Evolutionary conservation across 2,888 invertebrate species (phyloP), one percentile per base, ranked within the genome.

Genomic region (Zygaena filipendulae): DNA sequence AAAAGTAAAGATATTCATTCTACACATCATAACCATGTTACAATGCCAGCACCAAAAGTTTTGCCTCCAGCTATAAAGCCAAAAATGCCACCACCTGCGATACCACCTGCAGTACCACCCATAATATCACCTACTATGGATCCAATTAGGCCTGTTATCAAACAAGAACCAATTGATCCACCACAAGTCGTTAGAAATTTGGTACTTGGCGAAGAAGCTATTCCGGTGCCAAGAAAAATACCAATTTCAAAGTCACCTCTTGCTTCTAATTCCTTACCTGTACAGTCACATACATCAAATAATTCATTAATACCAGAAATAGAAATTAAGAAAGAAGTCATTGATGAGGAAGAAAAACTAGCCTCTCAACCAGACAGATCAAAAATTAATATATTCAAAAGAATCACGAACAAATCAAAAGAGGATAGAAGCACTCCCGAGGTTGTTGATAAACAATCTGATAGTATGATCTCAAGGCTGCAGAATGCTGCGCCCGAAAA

Each of bases 311-410:
- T 64, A 36, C 53, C 66, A 7, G 67, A 72, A 31, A 43, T 57
- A 42, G 81, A 81, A 42, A 74, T 74, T 28, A 84, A 79, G 42
- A 75, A 82, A 37, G 82, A 83, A 45, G 62, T 82, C 21, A 51
- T 71, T 34, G 67, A 82, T 13, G 82, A 81, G 45, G 71, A 66
- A 36, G 77, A 63, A 54, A 92, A 88, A 64, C 59, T 92, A 30
- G 84, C 87, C 3, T 87, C 86, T 7, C 92, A 92, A 63, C 91
- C 91, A 0, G 91, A 92, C 58, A 89, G 88, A 63, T 90, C 88
- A 61, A 94, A 93, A 59, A 75, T 92, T 21, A 92, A 91, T 71
- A 91, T 93, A 55, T 90, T 93, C 53, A 93, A 92, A 59, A 91
- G 92, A 68, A 91, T 93, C 59, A 87, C 92, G 35, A 85, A 86